Base-by-base conservation (phyloP, 1,140 invertebrate genomes). In the Tetraneura akinire region DNA sequence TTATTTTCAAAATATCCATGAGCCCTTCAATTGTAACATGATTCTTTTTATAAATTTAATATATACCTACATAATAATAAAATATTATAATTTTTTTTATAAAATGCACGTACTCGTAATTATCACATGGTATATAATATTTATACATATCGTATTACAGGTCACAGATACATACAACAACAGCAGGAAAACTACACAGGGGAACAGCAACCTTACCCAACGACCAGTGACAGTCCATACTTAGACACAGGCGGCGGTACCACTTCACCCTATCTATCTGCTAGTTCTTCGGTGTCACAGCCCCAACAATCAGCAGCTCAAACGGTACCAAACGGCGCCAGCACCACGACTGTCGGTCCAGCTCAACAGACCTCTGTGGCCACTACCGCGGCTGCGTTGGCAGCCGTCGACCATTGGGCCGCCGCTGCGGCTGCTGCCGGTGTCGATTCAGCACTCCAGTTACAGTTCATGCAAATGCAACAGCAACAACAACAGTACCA, bases 401-500 rank as follows among this genome's bases (percentile, higher is more conserved):
- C 55, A 8, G 73, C 32, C 8, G 53, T 42, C 13, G 55, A 57
- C 14, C 53, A 57, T 21, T 45, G 37, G 51, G 32, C 53, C 13
- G 53, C 55, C 11, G 37, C 29, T 6, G 74, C 32, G 1, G 49
- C 73, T 14, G 71, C 47, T 0, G 68, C 26, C 49, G 26, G 47
- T 14, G 47, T 26, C n/a, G 55, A 78, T 18, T 18, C 74, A 2
- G 74, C 55, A 6, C 55, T 60, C 13, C 55, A 60, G 18, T 23
- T 60, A 13, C 74, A 78, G 16, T 78, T 78, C 23, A 60, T 78
- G 55, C 74, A 76, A 42, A 51, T 57, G 23, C 73, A 71, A 11
- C 37, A 70, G 14, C 66, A 70, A 26, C n/a, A 42, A 8, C 68
- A 70, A 26, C 66, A 70, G 21, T 18, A 68, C 8, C 64, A 73